phyloP scores from a whole-genome alignment of 30 jellyfish, hydroid and myxozoan species.

The Catostylus mosaicus region DNA sequence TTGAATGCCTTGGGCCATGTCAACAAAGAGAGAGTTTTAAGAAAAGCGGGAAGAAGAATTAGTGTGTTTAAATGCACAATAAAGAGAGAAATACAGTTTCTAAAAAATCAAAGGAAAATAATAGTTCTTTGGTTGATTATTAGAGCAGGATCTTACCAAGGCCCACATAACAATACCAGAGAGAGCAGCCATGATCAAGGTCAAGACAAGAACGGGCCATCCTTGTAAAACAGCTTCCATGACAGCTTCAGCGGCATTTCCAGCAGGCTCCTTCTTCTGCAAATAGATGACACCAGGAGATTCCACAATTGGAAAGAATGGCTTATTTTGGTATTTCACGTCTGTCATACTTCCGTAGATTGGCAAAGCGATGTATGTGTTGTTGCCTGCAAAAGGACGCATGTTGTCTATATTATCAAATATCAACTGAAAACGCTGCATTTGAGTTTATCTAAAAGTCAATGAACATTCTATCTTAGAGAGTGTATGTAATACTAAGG shows the following conservation, averaged over 20 bases:
- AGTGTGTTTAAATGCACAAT: no score
- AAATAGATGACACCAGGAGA: constrained; percentile 97
- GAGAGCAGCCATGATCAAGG: constrained; percentile 98
- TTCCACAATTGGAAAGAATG: constrained; percentile 93
- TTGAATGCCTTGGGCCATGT: no score
- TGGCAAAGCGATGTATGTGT: constrained; percentile 82
- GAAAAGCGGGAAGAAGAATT: no score
- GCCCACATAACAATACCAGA: constrained; percentile 99
- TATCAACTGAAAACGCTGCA: not conserved
- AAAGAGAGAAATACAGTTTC: no score
- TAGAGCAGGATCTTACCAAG: constrained; percentile 60
- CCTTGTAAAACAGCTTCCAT: constrained; percentile 96
- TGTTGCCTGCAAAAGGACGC: constrained; percentile 47
- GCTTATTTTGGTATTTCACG: constrained; percentile 85
- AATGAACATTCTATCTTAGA: no score
- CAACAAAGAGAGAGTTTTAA: no score
- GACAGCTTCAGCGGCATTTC: constrained; percentile 88
- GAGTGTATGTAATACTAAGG: no score
- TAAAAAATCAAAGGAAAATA: no score
- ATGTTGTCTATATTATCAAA: not conserved
- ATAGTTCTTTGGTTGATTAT: no score
- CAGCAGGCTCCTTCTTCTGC: constrained; percentile 63
- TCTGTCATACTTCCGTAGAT: constrained; percentile 92
- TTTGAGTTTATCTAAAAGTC: no score
- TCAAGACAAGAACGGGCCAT: constrained; percentile 97